A percentile compares a stretch with the other conserved stretches of the same genome.
These are phyloP conservation scores for Drosophila bipectinata DNA, from an alignment of 1,140 invertebrate species.

Conservation along the genomic window DNA sequence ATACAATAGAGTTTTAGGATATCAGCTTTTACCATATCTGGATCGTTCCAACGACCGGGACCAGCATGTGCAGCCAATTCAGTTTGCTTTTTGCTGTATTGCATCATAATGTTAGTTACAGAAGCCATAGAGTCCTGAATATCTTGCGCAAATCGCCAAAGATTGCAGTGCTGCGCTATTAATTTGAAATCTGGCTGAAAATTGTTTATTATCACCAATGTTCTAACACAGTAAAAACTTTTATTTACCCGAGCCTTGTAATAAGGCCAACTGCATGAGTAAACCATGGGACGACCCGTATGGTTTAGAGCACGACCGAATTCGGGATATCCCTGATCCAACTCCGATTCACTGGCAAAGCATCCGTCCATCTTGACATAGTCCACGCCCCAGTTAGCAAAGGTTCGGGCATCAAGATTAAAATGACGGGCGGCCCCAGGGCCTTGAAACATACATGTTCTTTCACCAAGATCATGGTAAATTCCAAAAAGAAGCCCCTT, in stretches of 20 bases:
- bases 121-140: conserved; percentile 96
- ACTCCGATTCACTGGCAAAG: conserved; percentile 86
- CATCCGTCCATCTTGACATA: conserved; percentile 99
- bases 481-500: conserved; percentile 98
- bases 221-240: background rate
- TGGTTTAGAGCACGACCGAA: conserved; percentile 55
- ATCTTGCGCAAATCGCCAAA: conserved; percentile 98
- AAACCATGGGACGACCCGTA: conserved; percentile 89
- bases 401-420: conserved; percentile 93
- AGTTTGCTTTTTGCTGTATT: conserved; percentile 95
- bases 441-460: conserved; percentile 96
- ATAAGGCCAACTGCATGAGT: conserved; percentile 98
- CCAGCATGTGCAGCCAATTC: conserved; percentile 93
- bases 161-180: conserved; percentile 95
- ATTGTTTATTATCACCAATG: background rate
- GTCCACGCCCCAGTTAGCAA: conserved; percentile 97
- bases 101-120: conserved; percentile 94
- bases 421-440: conserved; percentile 95
- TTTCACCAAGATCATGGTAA: conserved; percentile 97
- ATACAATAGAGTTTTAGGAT: background rate
- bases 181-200: conserved; percentile 93
- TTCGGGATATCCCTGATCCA: conserved; percentile 52
- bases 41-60: conserved; percentile 98
- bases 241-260: conserved; percentile 90
- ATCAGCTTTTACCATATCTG: conserved; percentile 93